Conservation (phyloP, 2,797 vertebrate genomes). For the Poecilia wingei region DNA sequence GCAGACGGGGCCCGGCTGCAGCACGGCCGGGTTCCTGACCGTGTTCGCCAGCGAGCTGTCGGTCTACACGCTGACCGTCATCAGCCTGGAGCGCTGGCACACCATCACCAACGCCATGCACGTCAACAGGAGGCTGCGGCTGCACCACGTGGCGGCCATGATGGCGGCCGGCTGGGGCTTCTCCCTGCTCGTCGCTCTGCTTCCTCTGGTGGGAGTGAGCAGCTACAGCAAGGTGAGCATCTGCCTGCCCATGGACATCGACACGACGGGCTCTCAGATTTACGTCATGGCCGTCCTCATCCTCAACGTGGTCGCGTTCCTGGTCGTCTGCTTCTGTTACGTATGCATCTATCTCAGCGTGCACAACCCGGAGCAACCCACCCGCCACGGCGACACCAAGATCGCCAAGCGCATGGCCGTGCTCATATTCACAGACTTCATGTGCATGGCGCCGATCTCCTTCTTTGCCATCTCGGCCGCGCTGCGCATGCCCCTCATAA, state of each 20-base stretch:
- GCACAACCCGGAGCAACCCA: constrained; percentile 84
- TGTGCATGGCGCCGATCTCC: constrained; percentile 94
- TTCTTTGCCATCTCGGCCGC: constrained; percentile 95
- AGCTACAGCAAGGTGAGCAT: constrained; percentile 95
- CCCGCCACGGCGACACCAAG: constrained; percentile 86
- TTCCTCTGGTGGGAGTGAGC: constrained; percentile 91
- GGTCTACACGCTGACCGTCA: constrained; percentile 88
- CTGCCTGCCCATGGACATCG: constrained; percentile 93
- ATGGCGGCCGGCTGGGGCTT: constrained; percentile 90
- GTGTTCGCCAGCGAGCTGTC: constrained; percentile 93
- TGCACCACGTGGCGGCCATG: constrained; percentile 84
- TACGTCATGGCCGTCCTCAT: constrained; percentile 86
- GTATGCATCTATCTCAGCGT: constrained; percentile 89
- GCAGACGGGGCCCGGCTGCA: constrained; percentile 89
- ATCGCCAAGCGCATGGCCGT: constrained; percentile 94
- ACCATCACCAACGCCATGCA: constrained; percentile 93
- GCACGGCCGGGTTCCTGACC: constrained; percentile 87
- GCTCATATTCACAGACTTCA: constrained; percentile 93
- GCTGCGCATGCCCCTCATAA: constrained; percentile 90
- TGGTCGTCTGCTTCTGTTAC: constrained; percentile 89
- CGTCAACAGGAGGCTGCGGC: constrained; percentile 84
- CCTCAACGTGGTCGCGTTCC: constrained; percentile 86
- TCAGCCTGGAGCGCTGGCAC: constrained; percentile 92
- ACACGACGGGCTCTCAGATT: constrained; percentile 83
- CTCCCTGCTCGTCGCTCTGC: constrained; percentile 82